Evolutionary conservation across 2,888 invertebrate genomes (phyloP).

Genomic region (Ichneumoninae sp.): DNA sequence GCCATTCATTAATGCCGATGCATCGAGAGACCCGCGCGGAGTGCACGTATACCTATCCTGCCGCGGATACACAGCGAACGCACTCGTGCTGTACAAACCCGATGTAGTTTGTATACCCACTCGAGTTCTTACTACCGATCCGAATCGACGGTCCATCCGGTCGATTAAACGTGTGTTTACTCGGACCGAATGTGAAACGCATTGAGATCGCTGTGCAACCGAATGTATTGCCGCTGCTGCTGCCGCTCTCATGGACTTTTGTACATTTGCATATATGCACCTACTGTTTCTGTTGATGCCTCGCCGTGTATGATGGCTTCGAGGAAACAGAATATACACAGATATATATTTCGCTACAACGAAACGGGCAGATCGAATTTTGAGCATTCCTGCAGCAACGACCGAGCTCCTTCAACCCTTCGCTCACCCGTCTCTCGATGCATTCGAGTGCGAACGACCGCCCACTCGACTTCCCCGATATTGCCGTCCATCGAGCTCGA

Average conservation of each 20-base stretch:
- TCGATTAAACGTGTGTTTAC: conserved; percentile 57
- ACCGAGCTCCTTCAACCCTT: conserved; percentile 41
- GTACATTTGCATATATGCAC: not conserved
- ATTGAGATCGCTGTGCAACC: conserved; percentile 19
- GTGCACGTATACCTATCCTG: not conserved
- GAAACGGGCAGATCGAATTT: conserved; percentile 41
- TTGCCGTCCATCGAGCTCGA: conserved; percentile 64
- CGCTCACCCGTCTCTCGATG: conserved; percentile 49
- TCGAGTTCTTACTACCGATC: conserved; percentile 49
- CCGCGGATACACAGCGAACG: not conserved
- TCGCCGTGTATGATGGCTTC: not conserved
- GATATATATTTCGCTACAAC: conserved; percentile 18
- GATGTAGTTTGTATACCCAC: conserved; percentile 13
- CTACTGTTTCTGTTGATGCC: conserved; percentile 3
- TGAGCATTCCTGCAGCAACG: conserved; percentile 39
- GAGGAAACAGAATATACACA: not conserved
- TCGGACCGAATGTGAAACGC: conserved; percentile 43
- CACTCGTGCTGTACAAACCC: not conserved
- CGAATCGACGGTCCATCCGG: conserved; percentile 30
- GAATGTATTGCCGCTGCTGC: not conserved
- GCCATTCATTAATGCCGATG: conserved; percentile 33
- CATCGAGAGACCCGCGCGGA: not conserved
- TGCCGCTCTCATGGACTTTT: conserved; percentile 3
- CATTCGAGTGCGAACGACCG: conserved; percentile 60
- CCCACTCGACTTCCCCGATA: conserved; percentile 63